Evolutionary conservation across 1,140 invertebrate genomes (phyloP).

Genomic region (Aphidius ervi): DNA sequence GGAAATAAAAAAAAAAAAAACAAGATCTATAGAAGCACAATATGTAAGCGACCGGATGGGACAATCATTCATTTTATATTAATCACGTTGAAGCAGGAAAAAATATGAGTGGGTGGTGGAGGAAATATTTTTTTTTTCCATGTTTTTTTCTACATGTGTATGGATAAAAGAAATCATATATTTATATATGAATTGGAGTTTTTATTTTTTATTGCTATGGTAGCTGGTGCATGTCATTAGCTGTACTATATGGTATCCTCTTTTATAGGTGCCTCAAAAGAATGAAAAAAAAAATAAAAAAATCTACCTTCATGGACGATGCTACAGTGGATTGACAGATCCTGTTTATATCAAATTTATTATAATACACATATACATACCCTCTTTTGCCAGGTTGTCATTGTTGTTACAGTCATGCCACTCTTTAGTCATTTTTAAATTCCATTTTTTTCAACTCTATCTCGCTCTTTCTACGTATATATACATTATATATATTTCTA

Average conservation of each 20-base stretch:
- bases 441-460: no score
- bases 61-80: constrained; percentile 54
- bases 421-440: no score
- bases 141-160: background rate
- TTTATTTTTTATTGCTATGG: constrained; percentile 9
- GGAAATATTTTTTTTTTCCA: no score
- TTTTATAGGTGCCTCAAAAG: constrained; percentile 22
- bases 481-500: no score
- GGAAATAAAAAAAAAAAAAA: constrained; percentile 13
- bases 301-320: constrained; percentile 45
- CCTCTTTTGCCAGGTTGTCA: constrained; percentile 11
- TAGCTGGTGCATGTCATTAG: constrained; percentile 51
- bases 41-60: constrained; percentile 44
- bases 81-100: constrained; percentile 43
- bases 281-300: constrained; percentile 40
- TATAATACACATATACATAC: no score
- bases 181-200: constrained; percentile 17
- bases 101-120: constrained; percentile 21
- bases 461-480: no score
- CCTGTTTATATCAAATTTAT: constrained; percentile 31
- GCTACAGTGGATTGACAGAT: constrained; percentile 49
- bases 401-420: constrained; percentile 49
- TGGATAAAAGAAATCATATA: constrained; percentile 26
- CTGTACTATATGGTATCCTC: constrained; percentile 40
- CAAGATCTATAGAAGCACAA: constrained; percentile 28